Evolutionary conservation across 2,888 invertebrate genomes (phyloP).

Genomic region (Eupithecia centaureata): DNA sequence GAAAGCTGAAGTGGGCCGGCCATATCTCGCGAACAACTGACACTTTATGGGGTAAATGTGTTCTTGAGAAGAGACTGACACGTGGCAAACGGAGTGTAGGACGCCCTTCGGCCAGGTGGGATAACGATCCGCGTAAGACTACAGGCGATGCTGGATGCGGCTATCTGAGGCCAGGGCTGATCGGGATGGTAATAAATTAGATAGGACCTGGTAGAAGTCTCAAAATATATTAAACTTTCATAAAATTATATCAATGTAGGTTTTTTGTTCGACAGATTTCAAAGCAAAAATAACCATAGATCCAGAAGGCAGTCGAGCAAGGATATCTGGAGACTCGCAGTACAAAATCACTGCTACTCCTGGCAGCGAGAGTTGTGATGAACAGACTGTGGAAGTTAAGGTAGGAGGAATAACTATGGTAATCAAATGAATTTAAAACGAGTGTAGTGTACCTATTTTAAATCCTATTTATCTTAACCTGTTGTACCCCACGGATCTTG

Average conservation of each 20-base stretch:
- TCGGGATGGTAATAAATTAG: not conserved
- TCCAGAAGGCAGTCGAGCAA: constrained; percentile 63
- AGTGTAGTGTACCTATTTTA: too few species aligned
- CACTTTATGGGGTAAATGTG: too few species aligned
- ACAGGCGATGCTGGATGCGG: not conserved
- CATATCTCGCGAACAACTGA: too few species aligned
- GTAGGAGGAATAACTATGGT: constrained; percentile 44
- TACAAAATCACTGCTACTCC: constrained; percentile 56
- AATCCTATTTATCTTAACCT: too few species aligned
- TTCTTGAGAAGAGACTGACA: too few species aligned
- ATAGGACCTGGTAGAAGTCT: not conserved
- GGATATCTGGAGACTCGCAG: constrained; percentile 58
- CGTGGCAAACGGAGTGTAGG: not conserved
- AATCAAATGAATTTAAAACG: not conserved
- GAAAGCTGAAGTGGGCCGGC: too few species aligned
- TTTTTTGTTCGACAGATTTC: constrained; percentile 58
- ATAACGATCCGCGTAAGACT: not conserved
- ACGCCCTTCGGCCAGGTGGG: not conserved
- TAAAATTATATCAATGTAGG: not conserved
- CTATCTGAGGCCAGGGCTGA: not conserved
- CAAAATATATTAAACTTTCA: not conserved
- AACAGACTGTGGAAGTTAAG: constrained; percentile 67
- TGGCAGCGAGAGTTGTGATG: constrained; percentile 64
- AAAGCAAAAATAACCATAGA: constrained; percentile 64
- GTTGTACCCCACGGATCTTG: too few species aligned